Evolutionary conservation across 2,113 vertebrate species (phyloP).

Genomic region (Lagopus muta): DNA sequence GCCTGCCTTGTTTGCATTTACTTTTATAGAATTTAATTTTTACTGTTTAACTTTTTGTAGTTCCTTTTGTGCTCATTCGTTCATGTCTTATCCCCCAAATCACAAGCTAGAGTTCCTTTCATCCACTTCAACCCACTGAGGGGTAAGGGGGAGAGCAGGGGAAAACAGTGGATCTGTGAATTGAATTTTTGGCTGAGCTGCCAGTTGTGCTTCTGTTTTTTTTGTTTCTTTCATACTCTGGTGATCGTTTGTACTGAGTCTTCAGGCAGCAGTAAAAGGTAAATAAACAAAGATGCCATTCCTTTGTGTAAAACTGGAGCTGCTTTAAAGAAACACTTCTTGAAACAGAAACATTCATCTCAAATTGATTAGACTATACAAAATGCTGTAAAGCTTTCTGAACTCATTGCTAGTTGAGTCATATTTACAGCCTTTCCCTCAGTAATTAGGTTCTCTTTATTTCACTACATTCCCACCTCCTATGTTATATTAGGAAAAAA

Average conservation of each 20-base stretch:
- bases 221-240: not conserved
- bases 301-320: constrained; percentile 39
- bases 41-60: not conserved
- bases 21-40: not conserved
- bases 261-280: not conserved
- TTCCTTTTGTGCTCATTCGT: not conserved
- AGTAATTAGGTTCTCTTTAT: constrained; percentile 30
- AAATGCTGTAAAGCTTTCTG: not conserved
- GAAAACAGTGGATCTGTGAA: not conserved
- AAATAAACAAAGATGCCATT: constrained; percentile 54
- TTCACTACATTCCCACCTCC: not conserved
- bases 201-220: not conserved
- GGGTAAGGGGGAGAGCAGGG: not conserved
- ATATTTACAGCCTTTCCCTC: constrained; percentile 12
- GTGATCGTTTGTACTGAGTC: not conserved
- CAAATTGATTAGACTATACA: not conserved
- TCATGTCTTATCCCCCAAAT: not conserved
- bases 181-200: not conserved
- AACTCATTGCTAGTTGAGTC: constrained; percentile 10
- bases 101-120: not conserved
- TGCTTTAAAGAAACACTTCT: constrained; percentile 51
- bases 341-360: constrained; percentile 38
- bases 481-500: not conserved
- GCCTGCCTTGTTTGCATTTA: not conserved
- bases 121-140: not conserved